phyloP scores from a whole-genome alignment of 2,113 vertebrate genomes.

The Pycnonotus jocosus region DNA sequence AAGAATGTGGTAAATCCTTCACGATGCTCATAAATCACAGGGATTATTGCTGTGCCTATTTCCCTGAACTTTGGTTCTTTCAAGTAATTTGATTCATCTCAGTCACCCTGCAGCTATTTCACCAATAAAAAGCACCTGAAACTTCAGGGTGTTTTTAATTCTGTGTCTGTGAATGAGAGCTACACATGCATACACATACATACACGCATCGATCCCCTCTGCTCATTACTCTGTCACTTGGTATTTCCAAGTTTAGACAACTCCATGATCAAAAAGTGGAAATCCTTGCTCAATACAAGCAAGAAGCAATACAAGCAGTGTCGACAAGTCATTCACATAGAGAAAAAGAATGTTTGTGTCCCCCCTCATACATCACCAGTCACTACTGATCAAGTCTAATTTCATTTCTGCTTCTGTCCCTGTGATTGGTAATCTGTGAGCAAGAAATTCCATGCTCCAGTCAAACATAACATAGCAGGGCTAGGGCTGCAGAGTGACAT shows the following conservation, averaged over 20 bases:
- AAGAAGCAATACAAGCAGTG: too few relatives aligned
- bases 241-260: not conserved
- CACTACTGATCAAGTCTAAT: not conserved
- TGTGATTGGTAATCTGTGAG: not conserved
- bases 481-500: not conserved
- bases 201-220: too few relatives aligned
- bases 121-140: not conserved
- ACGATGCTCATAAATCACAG: slow-evolving; percentile 26
- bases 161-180: not conserved
- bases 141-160: not conserved
- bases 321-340: not conserved
- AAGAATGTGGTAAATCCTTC: slow-evolving; percentile 22
- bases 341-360: not conserved
- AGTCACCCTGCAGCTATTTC: not conserved
- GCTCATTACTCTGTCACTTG: not conserved
- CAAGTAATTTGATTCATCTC: slow-evolving; percentile 7
- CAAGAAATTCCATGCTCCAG: not conserved
- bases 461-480: not conserved
- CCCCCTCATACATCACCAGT: too few relatives aligned
- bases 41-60: not conserved
- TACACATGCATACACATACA: rapidly evolving
- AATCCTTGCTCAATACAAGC: not conserved
- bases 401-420: not conserved
- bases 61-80: slow-evolving; percentile 36
- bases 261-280: not conserved